Base-by-base conservation (phyloP, 1,140 invertebrate species). In the Eupristina koningsbergeri region DNA sequence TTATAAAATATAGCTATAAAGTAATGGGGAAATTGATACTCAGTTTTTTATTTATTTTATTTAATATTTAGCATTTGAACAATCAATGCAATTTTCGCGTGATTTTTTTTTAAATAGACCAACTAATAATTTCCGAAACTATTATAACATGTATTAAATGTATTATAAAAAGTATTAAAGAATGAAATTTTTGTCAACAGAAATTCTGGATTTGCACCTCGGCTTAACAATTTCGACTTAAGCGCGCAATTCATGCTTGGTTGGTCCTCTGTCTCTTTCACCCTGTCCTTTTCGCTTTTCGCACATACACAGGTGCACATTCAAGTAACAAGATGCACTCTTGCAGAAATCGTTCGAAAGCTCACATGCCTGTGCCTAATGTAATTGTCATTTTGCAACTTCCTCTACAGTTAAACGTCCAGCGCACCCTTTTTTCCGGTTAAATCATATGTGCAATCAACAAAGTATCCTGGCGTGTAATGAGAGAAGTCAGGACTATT, bases 241-340 rank as follows among this genome's bases (percentile, higher is more conserved):
- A 39, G 74, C 50, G 50, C 74, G 74, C 26, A 61, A 78, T 78
- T 78, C 76, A 64, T 58, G 76, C 76, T 78, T 39, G 58, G 76
- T n/a, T 36, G 76, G 36, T 6, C 29, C 22, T 19, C 50, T 29
- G 31, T 36, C 39, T 74, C 73, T 3, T n/a, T 47, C 41, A 6
- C 47, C 17, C 2, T 50, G 7, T 2, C 31, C 45, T 1, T 74
- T 8, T 41, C 63, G n/a, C 29, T 64, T n/a, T 64, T 26, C 17
- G 11, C 39, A 75, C 29, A 34, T 53, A 53, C 17, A 53, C 34
- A 53, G 2, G n/a, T 76, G 7, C 19, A 61, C 34, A 11, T 19
- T 61, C 34, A 53, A 31, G 53, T 75, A 53, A 22, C 29, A 39
- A 61, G 34, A 64, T 36, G 53, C 76, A 29, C 39, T 19, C 36